phyloP scores from a whole-genome alignment of 1,140 invertebrate species.

The Helicoverpa armigera region DNA sequence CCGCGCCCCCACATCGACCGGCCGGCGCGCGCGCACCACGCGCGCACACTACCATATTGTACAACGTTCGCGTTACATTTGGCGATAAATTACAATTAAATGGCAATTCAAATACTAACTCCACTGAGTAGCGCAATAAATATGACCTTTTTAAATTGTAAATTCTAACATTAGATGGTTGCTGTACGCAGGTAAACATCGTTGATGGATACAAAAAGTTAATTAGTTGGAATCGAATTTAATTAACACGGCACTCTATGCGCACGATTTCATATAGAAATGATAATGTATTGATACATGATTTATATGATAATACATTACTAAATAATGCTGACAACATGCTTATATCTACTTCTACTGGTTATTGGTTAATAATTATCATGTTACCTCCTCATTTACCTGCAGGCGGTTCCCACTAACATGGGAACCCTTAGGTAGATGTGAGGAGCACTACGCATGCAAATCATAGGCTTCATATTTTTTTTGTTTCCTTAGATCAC shows the following conservation, averaged over 20 bases:
- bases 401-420: too few relatives aligned
- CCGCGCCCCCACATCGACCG: slow-evolving; percentile 48
- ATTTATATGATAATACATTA: slow-evolving; percentile 9
- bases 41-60: slow-evolving; percentile 43
- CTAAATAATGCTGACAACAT: slow-evolving; percentile 4
- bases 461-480: too few relatives aligned
- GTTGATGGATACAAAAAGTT: slow-evolving; percentile 19
- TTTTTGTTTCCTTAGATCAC: too few relatives aligned
- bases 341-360: not conserved
- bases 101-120: slow-evolving; percentile 27
- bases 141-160: slow-evolving; percentile 37
- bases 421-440: too few relatives aligned
- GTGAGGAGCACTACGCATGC: too few relatives aligned
- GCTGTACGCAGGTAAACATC: slow-evolving; percentile 14
- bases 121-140: slow-evolving; percentile 41
- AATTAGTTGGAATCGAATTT: slow-evolving; percentile 32
- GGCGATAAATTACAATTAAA: slow-evolving; percentile 48
- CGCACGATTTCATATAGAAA: slow-evolving; percentile 22
- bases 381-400: not conserved
- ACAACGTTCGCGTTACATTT: slow-evolving; percentile 38
- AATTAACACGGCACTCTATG: slow-evolving; percentile 16
- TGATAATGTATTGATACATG: slow-evolving; percentile 15
- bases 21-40: slow-evolving; percentile 55
- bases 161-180: slow-evolving; percentile 27
- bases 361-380: not conserved